Conservation (phyloP, 1,140 invertebrate genomes). For the Varroa destructor region DNA sequence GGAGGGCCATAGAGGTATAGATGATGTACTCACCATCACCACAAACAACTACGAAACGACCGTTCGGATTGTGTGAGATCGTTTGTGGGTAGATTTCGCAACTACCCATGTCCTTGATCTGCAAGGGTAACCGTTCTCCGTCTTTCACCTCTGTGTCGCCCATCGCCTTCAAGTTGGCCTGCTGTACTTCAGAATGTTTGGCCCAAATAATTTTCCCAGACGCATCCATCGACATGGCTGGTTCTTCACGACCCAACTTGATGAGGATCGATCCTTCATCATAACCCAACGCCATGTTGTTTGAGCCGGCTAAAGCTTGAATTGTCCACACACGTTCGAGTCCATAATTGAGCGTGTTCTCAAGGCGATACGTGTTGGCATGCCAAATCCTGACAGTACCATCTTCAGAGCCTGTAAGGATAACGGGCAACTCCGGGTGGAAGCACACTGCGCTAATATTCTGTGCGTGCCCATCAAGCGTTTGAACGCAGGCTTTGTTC, state of each 20-base stretch:
- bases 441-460: constrained; percentile 81
- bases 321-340: constrained; percentile 97
- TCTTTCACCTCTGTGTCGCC: constrained; percentile 61
- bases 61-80: constrained; percentile 95
- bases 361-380: constrained; percentile 87
- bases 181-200: constrained; percentile 91
- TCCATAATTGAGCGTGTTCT: constrained; percentile 94
- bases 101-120: constrained; percentile 95
- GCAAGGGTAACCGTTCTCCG: constrained; percentile 77
- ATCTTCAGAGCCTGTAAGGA: constrained; percentile 94
- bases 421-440: constrained; percentile 93
- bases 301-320: constrained; percentile 81
- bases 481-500: constrained; percentile 98
- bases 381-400: constrained; percentile 93
- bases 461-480: constrained; percentile 87
- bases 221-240: constrained; percentile 96
- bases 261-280: constrained; percentile 97
- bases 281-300: constrained; percentile 92
- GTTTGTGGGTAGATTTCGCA: constrained; percentile 99
- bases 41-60: constrained; percentile 91
- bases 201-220: constrained; percentile 98
- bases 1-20: constrained; percentile 94
- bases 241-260: constrained; percentile 92
- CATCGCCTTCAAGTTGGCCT: constrained; percentile 70
- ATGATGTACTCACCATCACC: constrained; percentile 99